These are phyloP conservation scores for Pelagia noctiluca DNA, from an alignment of 30 jellyfish, hydroid and myxozoan species.

Conservation along the genomic window DNA sequence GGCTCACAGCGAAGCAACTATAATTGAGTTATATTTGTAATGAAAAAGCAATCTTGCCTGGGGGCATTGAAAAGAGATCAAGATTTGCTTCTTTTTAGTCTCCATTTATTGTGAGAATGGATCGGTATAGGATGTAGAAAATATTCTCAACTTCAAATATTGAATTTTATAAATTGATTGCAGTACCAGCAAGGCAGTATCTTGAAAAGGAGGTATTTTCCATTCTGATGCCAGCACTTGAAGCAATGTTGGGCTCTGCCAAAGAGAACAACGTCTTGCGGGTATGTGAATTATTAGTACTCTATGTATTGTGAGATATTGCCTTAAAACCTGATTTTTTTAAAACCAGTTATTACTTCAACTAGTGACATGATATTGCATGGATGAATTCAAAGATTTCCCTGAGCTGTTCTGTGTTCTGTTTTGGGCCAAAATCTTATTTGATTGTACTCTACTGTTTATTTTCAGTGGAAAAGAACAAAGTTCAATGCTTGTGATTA, in stretches of 20 bases:
- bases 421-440: neutral
- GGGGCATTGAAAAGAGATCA: neutral
- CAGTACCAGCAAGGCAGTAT: constrained; percentile 86
- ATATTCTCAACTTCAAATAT: too few relatives aligned
- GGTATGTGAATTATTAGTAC: constrained; percentile 27
- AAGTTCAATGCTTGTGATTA: constrained; percentile 95
- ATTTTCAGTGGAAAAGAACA: constrained; percentile 87
- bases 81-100: neutral
- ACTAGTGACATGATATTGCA: neutral
- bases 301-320: neutral
- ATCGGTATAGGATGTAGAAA: neutral
- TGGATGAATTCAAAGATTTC: neutral
- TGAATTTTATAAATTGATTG: neutral
- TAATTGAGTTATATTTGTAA: neutral
- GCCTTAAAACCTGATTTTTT: neutral
- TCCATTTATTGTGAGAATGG: neutral
- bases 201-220: constrained; percentile 80
- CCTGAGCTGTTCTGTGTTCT: neutral
- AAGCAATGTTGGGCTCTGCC: constrained; percentile 81
- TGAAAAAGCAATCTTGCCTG: neutral
- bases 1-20: too few relatives aligned
- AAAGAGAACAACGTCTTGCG: constrained; percentile 71
- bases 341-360: neutral
- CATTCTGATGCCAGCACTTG: constrained; percentile 81
- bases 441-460: neutral